Base-by-base conservation (phyloP, 2,888 invertebrate genomes). In the Drosophila cracens region DNA sequence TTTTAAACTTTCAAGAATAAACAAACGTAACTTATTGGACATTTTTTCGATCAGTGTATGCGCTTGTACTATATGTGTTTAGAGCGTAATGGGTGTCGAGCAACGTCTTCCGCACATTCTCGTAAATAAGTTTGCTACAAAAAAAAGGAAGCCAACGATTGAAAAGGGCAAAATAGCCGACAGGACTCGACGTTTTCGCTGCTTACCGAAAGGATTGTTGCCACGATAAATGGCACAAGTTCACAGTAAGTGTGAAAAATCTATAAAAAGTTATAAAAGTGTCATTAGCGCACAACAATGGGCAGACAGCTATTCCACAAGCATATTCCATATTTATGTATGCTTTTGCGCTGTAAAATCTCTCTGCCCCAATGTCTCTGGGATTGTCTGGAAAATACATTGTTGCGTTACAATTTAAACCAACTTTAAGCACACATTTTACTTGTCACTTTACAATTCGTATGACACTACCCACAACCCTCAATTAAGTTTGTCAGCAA, bases 261-360 rank as follows among this genome's bases (percentile, higher is more conserved):
- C 90, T 87, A 87, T 87, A 86, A 87, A 87, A 87, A 86, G 87
- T 90, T 87, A 87, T 90, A 87, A 90, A 87, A 90, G 87, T 87
- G 89, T 90, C 90, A 90, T 87, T 87, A 87, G 88, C 83, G 82
- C 72, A 76, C 74, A 74, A 78, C 76, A 78, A 80, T 78, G 64
- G 63, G 43, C 58, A 73, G 58, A 49, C 66, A 72, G 60, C 46
- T 27, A 51, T 46, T 57, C 36, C 48, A 61, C 31, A 36, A 49
- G 18, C 29, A 56, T 46, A 59, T 38, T 27, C 13, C 25, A 51
- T n/a, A 29, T 31, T 4, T 25, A 51, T 21, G 3, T 21, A 7
- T 7, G 13, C 31, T 40, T 8, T 16, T 34, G 16, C 43, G 5
- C 5, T 46, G 13, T 49, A 25, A 59, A 65, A 38, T 74, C 48